Evolutionary conservation across 2,113 vertebrate genomes (phyloP), one percentile per base, ranked within the genome.

Genomic region (human): DNA sequence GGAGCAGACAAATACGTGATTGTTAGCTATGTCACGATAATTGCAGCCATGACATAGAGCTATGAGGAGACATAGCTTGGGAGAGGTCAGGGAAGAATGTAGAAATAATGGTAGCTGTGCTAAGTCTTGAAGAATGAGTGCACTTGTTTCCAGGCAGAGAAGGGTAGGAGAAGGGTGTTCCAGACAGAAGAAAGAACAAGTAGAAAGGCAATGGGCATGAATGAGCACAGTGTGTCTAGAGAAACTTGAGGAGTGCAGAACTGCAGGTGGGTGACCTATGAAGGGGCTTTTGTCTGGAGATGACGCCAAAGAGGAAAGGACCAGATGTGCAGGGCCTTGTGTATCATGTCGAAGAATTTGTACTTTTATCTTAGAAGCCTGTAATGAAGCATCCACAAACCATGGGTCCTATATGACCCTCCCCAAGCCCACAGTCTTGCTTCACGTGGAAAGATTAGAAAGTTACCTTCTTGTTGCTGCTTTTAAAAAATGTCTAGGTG

Each of bases 361-460:
- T 40, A 18, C 10, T 66, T 75, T 35, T 16, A 5, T 52, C 12
- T 59, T 48, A 17, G 13, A 50, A 78, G n/a, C n/a, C 50, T 86
- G n/a, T 72, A 43, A 20, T 52, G 3, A 82, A 32, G 38, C 45
- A 40, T 79, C 40, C 18, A 32, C 3, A 87, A 93, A 73, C n/a
- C 27, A 10, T 27, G 18, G 4, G 17, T 75, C 25, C 73, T 27
- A 23, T 4, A 25, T 5, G n/a, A 78, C 14, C 84, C 17, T 83
- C 23, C 52, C 27, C 12, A 13, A 80, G 40, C 22, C 68, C 40
- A 66, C 6, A 8, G 0, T n/a, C 84, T n/a, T 38, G 0, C 48
- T 94, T 89, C 43, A 93, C 27, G 6, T 48, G 86, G 93, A 82
- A 96, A 84, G 61, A 90, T 61, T 61, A 79, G 87, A 72, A 89